These are phyloP conservation scores for Eonycteris spelaea DNA, from an alignment of 2,113 vertebrate genomes.

Conservation along the genomic window DNA sequence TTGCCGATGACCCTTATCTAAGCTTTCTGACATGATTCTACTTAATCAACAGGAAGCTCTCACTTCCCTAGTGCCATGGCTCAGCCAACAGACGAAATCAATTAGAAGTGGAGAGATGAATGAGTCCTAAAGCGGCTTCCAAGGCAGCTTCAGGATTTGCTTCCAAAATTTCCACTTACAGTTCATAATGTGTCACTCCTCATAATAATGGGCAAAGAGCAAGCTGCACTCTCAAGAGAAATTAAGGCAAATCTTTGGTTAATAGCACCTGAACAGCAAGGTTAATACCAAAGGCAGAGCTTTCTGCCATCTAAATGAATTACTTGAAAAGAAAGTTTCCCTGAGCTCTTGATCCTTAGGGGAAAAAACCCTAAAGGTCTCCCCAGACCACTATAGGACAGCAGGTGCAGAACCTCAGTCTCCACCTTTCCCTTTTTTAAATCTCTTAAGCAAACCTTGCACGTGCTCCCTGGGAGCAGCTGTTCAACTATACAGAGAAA, in stretches of 20 bases:
- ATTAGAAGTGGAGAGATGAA: neutral
- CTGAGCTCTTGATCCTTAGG: neutral
- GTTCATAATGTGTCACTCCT: neutral
- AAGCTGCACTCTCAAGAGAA: neutral
- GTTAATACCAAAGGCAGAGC: neutral
- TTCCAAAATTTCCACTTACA: neutral
- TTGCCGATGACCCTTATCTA: neutral
- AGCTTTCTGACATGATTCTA: neutral
- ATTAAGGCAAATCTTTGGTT: slow-evolving; percentile 13
- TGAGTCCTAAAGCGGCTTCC: neutral
- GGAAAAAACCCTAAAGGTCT: neutral
- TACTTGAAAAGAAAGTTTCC: neutral
- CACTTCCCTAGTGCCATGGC: no score
- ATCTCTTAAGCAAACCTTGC: neutral
- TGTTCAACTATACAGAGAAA: neutral
- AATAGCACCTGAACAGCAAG: neutral
- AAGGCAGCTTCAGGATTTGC: neutral
- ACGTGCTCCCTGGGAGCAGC: neutral
- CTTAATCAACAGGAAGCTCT: neutral
- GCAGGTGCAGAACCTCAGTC: neutral
- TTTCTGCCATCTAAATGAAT: neutral
- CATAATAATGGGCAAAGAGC: neutral
- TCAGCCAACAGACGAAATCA: neutral
- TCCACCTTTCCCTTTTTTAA: neutral
- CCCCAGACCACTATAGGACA: neutral